phyloP scores from a whole-genome alignment of 1,140 invertebrate species.

The Drosophila santomea region DNA sequence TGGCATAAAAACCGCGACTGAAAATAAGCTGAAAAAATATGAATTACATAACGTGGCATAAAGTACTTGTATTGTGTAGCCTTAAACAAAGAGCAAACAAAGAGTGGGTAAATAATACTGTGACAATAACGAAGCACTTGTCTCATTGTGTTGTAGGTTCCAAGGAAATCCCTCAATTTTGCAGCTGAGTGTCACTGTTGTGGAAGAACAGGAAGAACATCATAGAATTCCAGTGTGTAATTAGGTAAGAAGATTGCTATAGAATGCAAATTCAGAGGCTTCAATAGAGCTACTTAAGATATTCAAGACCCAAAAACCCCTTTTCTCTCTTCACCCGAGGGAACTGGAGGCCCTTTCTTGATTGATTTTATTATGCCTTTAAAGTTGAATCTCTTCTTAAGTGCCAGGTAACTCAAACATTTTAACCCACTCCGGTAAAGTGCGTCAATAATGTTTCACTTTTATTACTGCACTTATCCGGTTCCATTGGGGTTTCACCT shows the following conservation, averaged over 20 bases:
- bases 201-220: neutral
- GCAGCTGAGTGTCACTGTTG: constrained; percentile 22
- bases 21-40: neutral
- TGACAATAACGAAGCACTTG: constrained; percentile 28
- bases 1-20: neutral
- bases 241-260: neutral
- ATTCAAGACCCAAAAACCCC: constrained; percentile 26
- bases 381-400: constrained; percentile 3
- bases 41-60: neutral
- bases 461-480: constrained; percentile 51
- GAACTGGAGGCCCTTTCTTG: constrained; percentile 4
- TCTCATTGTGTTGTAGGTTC: neutral
- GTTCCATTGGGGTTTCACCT: constrained; percentile 10
- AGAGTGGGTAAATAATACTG: constrained; percentile 2
- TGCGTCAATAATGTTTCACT: constrained; percentile 44
- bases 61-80: neutral
- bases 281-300: constrained; percentile 9
- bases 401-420: constrained; percentile 7
- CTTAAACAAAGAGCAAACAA: neutral
- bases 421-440: neutral
- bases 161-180: constrained; percentile 4
- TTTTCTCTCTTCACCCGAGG: constrained; percentile 13
- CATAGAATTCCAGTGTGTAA: neutral
- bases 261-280: neutral
- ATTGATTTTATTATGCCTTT: constrained; percentile 30